These are phyloP conservation scores for Aporophyla nigra DNA, from an alignment of 2,888 invertebrate genomes.

Conservation along the genomic window DNA sequence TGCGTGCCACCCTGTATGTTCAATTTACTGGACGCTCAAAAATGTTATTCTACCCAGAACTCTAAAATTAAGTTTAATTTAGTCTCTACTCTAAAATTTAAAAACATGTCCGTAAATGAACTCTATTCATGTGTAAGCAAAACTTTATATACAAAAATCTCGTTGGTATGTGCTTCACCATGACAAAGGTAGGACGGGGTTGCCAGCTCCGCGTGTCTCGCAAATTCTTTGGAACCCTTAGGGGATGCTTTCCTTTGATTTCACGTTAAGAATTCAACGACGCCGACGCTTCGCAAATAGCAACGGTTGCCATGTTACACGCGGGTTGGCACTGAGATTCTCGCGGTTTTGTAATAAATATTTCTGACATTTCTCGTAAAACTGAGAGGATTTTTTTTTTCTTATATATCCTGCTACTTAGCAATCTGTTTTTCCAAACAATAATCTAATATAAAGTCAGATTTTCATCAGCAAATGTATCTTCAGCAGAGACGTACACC, in stretches of 20 bases:
- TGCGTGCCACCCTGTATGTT: no score
- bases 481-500: no score
- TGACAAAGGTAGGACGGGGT: constrained; percentile 43
- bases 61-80: neutral
- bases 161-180: constrained; percentile 21
- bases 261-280: constrained; percentile 71
- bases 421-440: no score
- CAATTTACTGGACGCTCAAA: neutral
- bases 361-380: neutral
- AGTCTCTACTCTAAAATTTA: neutral
- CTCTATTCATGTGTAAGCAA: constrained; percentile 17
- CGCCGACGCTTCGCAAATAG: constrained; percentile 36
- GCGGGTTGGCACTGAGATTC: constrained; percentile 25
- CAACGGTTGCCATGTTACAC: constrained; percentile 31
- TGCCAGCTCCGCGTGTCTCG: constrained; percentile 38
- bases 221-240: constrained; percentile 66
- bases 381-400: no score
- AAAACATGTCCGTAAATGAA: constrained; percentile 25
- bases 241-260: constrained; percentile 70
- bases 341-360: constrained; percentile 43
- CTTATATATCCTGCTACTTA: no score
- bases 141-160: constrained; percentile 29
- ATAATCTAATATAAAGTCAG: no score
- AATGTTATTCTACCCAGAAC: neutral
- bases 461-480: no score